Evolutionary conservation across 2,113 vertebrate genomes (phyloP), one percentile per base, ranked within the genome.

Genomic region (Serranochromis macrocephalus): DNA sequence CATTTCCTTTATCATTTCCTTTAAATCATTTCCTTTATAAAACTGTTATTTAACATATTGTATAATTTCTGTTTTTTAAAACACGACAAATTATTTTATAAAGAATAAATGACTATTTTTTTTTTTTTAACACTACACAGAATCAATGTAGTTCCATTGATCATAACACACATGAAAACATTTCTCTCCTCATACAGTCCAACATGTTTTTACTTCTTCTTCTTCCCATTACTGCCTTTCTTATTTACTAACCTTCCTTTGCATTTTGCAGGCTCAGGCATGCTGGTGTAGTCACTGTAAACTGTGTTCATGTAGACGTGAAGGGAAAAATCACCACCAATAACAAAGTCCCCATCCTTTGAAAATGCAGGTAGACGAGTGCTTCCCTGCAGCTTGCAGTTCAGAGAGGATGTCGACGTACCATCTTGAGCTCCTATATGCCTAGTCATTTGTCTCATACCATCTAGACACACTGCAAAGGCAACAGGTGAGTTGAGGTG

Each of bases 381-480:
- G 49, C 17, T 19, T 51, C 49, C 49, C 49, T 51, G 49, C 3
- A n/a, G 49, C 49, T n/a, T 51, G 49, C 49, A 51, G 49, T 51
- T 51, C 49, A 51, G 49, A 51, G 9, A 51, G 49, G 49, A 51
- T 11, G 51, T 0, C 1, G n/a, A 0, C 5, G 1, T 54, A 21
- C n/a, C 51, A 54, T 0, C 51, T 54, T 21, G n/a, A 54, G 51
- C 51, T 54, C 53, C 10, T 54, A 12, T 54, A 54, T 24, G 53
- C 10, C n/a, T 21, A 4, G n/a, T 54, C 53, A 54, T 54, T 54
- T 54, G 0, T 21, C 53, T 54, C 53, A 54, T 4, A 24, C n/a
- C 53, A 54, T 54, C 53, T 21, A 54, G n/a, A 54, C 53, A 54
- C 10, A 54, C 53, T 24, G n/a, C n/a, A 24, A 54, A 54, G n/a